Conservation (phyloP, 2,113 vertebrate genomes). For the Urocynchramus pylzowi region DNA sequence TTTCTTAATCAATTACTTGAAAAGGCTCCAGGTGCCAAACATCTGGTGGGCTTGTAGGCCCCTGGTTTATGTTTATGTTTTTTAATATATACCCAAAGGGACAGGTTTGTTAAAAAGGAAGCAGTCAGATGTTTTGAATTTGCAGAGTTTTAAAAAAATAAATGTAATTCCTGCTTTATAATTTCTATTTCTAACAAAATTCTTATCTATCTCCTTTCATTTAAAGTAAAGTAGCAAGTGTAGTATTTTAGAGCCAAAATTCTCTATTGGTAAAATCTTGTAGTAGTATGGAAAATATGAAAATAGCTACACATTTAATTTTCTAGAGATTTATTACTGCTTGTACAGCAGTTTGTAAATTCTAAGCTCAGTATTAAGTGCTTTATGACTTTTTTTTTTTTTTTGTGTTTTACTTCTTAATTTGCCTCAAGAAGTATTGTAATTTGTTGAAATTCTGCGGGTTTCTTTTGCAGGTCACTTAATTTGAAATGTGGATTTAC, state of each 20-base stretch:
- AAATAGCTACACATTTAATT: neutral
- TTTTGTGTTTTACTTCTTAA: neutral
- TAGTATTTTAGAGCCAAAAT: neutral
- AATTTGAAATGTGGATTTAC: neutral
- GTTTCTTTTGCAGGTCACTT: neutral
- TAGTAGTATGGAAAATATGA: neutral
- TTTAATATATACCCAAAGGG: constrained; percentile 45
- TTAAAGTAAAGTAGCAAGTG: constrained; percentile 2
- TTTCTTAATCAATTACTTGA: constrained; percentile 54
- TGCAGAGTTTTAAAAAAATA: constrained; percentile 57
- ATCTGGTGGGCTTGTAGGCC: constrained; percentile 61
- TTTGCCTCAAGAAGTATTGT: neutral
- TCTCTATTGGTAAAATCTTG: neutral
- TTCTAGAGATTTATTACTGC: constrained; percentile 8
- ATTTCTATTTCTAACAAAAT: neutral
- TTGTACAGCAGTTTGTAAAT: constrained; percentile 11
- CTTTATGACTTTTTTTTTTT: neutral
- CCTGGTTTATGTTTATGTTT: constrained; percentile 46
- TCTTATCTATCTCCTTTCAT: neutral
- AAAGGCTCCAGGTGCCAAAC: constrained; percentile 63
- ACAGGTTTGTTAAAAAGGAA: constrained; percentile 50
- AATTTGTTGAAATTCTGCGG: neutral
- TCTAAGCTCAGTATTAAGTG: neutral
- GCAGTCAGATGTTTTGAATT: constrained; percentile 61
- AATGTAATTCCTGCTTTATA: neutral